Evolutionary conservation across 2,113 vertebrate genomes (phyloP).

Genomic region (Chaetodon trifascialis): DNA sequence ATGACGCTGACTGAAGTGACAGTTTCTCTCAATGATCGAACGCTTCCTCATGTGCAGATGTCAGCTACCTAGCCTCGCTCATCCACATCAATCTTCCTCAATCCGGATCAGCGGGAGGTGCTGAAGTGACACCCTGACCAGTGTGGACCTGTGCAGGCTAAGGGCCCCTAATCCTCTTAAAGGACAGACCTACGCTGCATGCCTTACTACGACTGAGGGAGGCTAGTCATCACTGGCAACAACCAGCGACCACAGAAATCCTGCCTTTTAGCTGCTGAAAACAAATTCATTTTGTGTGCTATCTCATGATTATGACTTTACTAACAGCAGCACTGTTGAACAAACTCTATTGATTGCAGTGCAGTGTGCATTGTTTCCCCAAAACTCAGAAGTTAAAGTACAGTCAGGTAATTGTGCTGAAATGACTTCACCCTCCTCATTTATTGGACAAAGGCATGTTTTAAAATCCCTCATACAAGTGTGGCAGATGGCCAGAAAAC

Average conservation of each 20-base stretch:
- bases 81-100: conserved; percentile 72
- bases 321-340: background rate
- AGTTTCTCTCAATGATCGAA: background rate
- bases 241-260: conserved; percentile 12
- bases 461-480: conserved; percentile 7
- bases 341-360: conserved; percentile 30
- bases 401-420: conserved; percentile 24
- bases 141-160: conserved; percentile 25
- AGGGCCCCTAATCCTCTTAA: conserved; percentile 78
- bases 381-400: conserved; percentile 22
- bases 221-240: conserved; percentile 29
- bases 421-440: conserved; percentile 24
- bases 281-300: conserved; percentile 3
- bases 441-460: conserved; percentile 37
- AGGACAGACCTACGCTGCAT: conserved; percentile 53
- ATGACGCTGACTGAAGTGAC: background rate
- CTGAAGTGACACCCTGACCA: conserved; percentile 76
- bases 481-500: conserved; percentile 33
- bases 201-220: conserved; percentile 35
- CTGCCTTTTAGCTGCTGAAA: background rate
- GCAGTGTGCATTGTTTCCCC: conserved; percentile 29
- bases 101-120: conserved; percentile 73
- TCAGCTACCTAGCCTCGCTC: conserved; percentile 46
- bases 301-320: background rate
- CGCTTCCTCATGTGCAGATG: conserved; percentile 32